Evolutionary conservation across 92 coral and sea anemone species (phyloP).

Genomic region (Heteractis magnifica): DNA sequence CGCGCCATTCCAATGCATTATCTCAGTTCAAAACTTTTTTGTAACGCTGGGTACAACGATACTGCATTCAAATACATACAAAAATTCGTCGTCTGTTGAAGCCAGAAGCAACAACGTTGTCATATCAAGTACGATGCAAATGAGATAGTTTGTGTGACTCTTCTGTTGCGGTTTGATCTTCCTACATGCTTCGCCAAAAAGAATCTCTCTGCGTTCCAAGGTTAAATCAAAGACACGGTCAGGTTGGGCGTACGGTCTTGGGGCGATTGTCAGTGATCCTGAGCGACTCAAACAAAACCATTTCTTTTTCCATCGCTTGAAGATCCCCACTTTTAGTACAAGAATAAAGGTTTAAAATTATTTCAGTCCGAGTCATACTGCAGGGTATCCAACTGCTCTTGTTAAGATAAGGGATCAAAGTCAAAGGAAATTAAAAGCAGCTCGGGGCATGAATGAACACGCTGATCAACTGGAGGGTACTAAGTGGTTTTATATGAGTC

Average conservation of each 20-base stretch:
- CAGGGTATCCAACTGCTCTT: too few species aligned
- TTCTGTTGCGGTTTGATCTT: neutral
- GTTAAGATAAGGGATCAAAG: too few species aligned
- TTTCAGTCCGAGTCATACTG: too few species aligned
- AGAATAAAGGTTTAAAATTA: too few species aligned
- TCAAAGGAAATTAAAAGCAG: too few species aligned
- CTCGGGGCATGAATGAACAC: too few species aligned
- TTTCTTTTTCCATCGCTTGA: neutral
- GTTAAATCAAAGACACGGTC: neutral
- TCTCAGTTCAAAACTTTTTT: too few species aligned
- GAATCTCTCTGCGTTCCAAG: neutral
- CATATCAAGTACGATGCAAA: neutral
- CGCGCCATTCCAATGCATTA: neutral
- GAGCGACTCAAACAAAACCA: neutral
- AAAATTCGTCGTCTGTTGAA: neutral
- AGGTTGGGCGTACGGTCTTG: conserved; percentile 2
- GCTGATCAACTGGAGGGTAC: too few species aligned
- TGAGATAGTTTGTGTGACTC: neutral
- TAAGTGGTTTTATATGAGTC: too few species aligned
- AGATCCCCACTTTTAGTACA: neutral
- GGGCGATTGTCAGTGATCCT: neutral
- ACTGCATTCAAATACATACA: neutral
- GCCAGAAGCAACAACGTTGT: neutral
- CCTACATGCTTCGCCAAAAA: neutral
- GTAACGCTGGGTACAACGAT: too few species aligned